phyloP scores from a whole-genome alignment of 2,888 invertebrate species.

The Dryadula phaetusa region DNA sequence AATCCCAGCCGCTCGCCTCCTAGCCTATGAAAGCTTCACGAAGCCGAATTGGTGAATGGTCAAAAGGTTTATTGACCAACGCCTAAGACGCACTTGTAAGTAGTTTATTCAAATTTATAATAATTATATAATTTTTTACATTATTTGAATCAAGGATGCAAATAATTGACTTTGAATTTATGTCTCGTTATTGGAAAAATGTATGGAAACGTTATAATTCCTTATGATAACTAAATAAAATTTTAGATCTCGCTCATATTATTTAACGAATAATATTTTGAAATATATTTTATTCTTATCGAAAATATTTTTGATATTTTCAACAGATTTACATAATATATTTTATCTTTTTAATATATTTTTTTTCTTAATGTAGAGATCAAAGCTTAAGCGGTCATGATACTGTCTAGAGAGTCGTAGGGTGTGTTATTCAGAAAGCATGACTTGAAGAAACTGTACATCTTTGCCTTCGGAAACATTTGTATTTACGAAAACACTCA shows the following conservation, averaged over 20 bases:
- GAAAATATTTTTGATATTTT: not conserved
- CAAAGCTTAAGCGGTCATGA: constrained; percentile 26
- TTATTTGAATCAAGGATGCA: too few relatives aligned
- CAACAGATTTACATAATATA: not conserved
- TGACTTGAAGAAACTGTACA: constrained; percentile 56
- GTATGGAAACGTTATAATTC: not conserved
- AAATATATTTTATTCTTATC: not conserved
- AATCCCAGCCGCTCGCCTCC: constrained; percentile 72
- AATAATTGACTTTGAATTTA: too few relatives aligned
- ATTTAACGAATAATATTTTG: not conserved
- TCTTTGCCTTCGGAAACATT: constrained; percentile 32
- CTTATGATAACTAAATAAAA: not conserved
- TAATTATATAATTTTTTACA: too few relatives aligned
- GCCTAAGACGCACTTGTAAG: constrained; percentile 55
- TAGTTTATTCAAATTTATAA: constrained; percentile 18
- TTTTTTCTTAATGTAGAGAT: constrained; percentile 31
- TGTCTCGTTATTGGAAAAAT: too few relatives aligned
- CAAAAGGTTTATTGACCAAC: constrained; percentile 82
- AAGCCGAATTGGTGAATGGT: constrained; percentile 83
- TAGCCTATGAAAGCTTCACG: constrained; percentile 78
- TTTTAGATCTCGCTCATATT: not conserved
- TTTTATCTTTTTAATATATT: constrained; percentile 5
- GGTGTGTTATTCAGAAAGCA: constrained; percentile 56
- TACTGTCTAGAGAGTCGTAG: constrained; percentile 23
- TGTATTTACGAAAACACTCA: not conserved